A percentile compares a stretch with the other conserved stretches of the same genome.
These are phyloP conservation scores for Fabriciana adippe DNA, from an alignment of 2,888 invertebrate species.

Conservation along the genomic window DNA sequence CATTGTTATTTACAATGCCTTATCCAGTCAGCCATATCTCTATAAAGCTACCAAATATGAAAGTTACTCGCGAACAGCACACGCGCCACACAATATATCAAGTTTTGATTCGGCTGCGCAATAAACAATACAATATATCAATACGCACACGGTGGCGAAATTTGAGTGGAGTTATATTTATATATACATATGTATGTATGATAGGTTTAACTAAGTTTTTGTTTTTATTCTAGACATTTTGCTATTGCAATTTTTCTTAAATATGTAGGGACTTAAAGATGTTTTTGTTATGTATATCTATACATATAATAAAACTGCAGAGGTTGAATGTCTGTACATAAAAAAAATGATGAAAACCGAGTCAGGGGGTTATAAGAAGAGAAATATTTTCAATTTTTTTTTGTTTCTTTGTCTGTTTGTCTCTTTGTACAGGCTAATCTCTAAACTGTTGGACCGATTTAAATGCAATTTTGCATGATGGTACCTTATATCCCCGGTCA, in stretches of 20 bases:
- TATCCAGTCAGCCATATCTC: conserved; percentile 60
- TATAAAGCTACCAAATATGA: conserved; percentile 77
- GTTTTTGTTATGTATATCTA: too few relatives aligned
- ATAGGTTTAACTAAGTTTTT: conserved; percentile 51
- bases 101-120: conserved; percentile 81
- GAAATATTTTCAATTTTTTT: too few relatives aligned
- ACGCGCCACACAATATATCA: conserved; percentile 78
- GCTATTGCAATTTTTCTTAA: neutral
- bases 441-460: too few relatives aligned
- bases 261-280: too few relatives aligned
- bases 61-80: conserved; percentile 78
- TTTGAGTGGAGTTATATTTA: conserved; percentile 75
- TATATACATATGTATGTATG: conserved; percentile 61
- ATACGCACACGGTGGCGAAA: conserved; percentile 82
- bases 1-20: conserved; percentile 39
- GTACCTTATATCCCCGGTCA: too few relatives aligned
- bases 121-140: conserved; percentile 83
- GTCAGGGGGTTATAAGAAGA: too few relatives aligned
- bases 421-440: too few relatives aligned
- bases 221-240: conserved; percentile 34
- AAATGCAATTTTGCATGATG: too few relatives aligned
- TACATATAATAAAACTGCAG: too few relatives aligned
- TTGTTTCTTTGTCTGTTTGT: too few relatives aligned
- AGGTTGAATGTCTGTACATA: too few relatives aligned
- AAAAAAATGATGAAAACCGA: too few relatives aligned